Base-by-base conservation (phyloP, 1,140 invertebrate species). In the Stegodyphus mimosarum region DNA sequence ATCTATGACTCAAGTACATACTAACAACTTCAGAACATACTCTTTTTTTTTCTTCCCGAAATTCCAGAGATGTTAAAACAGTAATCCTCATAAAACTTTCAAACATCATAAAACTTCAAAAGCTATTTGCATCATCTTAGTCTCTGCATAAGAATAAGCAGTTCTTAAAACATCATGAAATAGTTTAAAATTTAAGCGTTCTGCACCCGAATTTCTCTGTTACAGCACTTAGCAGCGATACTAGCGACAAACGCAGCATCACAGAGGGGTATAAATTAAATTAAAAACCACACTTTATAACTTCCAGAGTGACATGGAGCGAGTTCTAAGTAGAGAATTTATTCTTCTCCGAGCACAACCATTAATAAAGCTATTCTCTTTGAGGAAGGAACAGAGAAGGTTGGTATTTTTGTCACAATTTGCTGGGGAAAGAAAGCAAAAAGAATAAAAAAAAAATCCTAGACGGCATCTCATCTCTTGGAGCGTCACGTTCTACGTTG, bases 231-330 rank as follows among this genome's bases (percentile, higher is more conserved):
- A 67, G n/a, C 64, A 6, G n/a, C 17, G 5, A 9, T 60, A 11
- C 55, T 11, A 11, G 55, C 15, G 15, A 9, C 17, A 67, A 67
- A 17, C 48, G 48, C 17, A 18, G 64, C 81, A 84, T 84, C 55
- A 33, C 33, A 75, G 64, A 84, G 50, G 72, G 50, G 66, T 75
- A 84, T 75, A 84, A 84, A 84, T 84, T 81, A 81, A 81, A 81
- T 81, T 84, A 84, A 84, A 84, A 75, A 84, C 72, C 73, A 74
- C 73, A 67, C 73, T 84, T 83, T 83, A 83, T 75, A 83, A 83
- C 73, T 75, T 60, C 15, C 63, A 50, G 60, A 75, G 64, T 75
- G 73, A 75, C 81, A 69, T 33, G 69, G 55, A 75, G 49, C 51
- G 50, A 52, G 50, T n/a, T 66, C 66, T 74, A 83, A 83, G 53